Evolutionary conservation across 2,797 vertebrate genomes (phyloP).

Genomic region (Harpagifer antarcticus): DNA sequence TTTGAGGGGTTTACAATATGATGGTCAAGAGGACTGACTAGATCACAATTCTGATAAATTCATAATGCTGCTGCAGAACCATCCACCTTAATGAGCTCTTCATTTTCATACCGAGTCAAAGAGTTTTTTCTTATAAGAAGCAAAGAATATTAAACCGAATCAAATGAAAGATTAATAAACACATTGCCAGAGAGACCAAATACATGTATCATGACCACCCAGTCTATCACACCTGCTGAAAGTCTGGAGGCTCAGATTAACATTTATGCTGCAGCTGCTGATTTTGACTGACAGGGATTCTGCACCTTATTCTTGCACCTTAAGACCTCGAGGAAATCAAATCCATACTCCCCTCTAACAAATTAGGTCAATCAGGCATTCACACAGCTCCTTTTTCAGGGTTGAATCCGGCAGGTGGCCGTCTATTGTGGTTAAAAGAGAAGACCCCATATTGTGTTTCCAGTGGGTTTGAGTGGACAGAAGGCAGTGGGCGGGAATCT

Average conservation of each 20-base stretch:
- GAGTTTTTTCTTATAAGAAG: conserved; percentile 7
- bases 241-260: conserved; percentile 9
- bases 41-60: not conserved
- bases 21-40: not conserved
- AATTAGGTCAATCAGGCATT: conserved; percentile 55
- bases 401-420: conserved; percentile 69
- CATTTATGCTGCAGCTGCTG: conserved; percentile 26
- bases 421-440: conserved; percentile 52
- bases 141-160: conserved; percentile 1
- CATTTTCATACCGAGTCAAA: conserved; percentile 7
- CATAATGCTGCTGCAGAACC: not conserved
- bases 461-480: conserved; percentile 37
- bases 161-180: not conserved
- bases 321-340: conserved; percentile 35
- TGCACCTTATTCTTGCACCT: conserved; percentile 34
- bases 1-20: not conserved
- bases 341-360: conserved; percentile 44
- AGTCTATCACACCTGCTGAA: not conserved
- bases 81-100: conserved; percentile 17
- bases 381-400: conserved; percentile 70
- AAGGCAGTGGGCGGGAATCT: conserved; percentile 35
- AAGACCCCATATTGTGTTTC: conserved; percentile 71
- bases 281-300: conserved; percentile 34
- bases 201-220: not conserved
- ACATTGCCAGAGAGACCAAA: not conserved